A percentile compares a stretch with the other conserved stretches of the same genome.
Conservation (phyloP, 2,888 invertebrate genomes). For the Axea sp. region DNA sequence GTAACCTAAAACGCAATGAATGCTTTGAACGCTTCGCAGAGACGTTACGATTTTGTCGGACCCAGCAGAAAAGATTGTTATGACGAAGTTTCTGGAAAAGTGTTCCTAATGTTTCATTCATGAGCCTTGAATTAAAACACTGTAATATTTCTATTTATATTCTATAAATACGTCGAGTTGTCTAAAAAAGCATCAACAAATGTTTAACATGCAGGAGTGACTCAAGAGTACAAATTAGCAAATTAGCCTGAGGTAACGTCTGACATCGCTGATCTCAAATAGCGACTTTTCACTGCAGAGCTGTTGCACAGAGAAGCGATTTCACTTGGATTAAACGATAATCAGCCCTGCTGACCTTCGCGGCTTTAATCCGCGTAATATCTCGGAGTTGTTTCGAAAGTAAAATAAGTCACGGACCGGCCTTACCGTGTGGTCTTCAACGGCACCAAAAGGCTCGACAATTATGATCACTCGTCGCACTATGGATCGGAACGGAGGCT, state of each 20-base stretch:
- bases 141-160: constrained; percentile 53
- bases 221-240: constrained; percentile 58
- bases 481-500: too few species aligned
- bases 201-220: constrained; percentile 51
- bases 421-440: constrained; percentile 18
- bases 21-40: too few species aligned
- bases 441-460: background rate
- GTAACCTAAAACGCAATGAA: constrained; percentile 4
- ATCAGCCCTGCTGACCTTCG: constrained; percentile 58
- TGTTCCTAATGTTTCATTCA: constrained; percentile 21
- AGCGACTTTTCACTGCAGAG: constrained; percentile 50
- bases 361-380: constrained; percentile 61
- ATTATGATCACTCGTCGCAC: background rate
- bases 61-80: too few species aligned
- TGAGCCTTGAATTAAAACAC: constrained; percentile 3
- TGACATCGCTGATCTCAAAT: constrained; percentile 44
- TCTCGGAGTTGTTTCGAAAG: constrained; percentile 57
- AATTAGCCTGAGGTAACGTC: constrained; percentile 53
- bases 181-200: constrained; percentile 42
- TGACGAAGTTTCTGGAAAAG: too few species aligned
- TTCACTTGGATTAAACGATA: constrained; percentile 60
- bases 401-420: constrained; percentile 47
- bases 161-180: constrained; percentile 46
- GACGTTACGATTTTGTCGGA: too few species aligned
- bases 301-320: constrained; percentile 53